phyloP scores from a whole-genome alignment of 2,113 vertebrate species.

The Cyanocitta stelleri region DNA sequence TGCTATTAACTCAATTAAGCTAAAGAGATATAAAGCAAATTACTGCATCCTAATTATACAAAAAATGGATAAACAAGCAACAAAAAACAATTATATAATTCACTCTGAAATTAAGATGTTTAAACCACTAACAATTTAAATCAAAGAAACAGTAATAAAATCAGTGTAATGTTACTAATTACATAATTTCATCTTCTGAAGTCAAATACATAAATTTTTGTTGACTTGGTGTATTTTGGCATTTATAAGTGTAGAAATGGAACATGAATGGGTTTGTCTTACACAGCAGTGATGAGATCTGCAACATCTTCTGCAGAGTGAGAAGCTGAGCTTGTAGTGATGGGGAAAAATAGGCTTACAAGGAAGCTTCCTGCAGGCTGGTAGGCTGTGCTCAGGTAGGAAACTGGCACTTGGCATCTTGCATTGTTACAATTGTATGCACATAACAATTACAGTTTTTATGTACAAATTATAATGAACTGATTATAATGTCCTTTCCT shows the following conservation, averaged over 20 bases:
- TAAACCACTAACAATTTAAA: conserved; percentile 52
- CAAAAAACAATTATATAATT: conserved; percentile 66
- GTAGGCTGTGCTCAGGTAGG: neutral
- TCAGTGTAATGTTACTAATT: conserved; percentile 53
- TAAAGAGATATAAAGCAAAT: conserved; percentile 65
- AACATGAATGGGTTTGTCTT: neutral
- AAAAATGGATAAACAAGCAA: conserved; percentile 62
- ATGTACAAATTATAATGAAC: neutral
- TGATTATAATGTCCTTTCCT: neutral
- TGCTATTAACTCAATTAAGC: conserved; percentile 66
- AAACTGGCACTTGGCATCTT: neutral
- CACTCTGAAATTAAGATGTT: conserved; percentile 64
- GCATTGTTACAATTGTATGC: neutral
- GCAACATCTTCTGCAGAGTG: neutral
- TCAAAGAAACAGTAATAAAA: conserved; percentile 60
- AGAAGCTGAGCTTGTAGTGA: neutral
- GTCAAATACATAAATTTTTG: conserved; percentile 43
- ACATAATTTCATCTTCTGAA: conserved; percentile 33
- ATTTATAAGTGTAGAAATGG: neutral
- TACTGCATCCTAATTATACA: conserved; percentile 57
- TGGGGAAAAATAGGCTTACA: neutral
- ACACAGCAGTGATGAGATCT: neutral
- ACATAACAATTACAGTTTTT: neutral
- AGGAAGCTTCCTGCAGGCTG: neutral
- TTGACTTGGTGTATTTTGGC: conserved; percentile 29